A percentile compares a stretch with the other conserved stretches of the same genome.
Evolutionary conservation across 2,797 vertebrate genomes (phyloP).

Genomic region (Meda fulgida): DNA sequence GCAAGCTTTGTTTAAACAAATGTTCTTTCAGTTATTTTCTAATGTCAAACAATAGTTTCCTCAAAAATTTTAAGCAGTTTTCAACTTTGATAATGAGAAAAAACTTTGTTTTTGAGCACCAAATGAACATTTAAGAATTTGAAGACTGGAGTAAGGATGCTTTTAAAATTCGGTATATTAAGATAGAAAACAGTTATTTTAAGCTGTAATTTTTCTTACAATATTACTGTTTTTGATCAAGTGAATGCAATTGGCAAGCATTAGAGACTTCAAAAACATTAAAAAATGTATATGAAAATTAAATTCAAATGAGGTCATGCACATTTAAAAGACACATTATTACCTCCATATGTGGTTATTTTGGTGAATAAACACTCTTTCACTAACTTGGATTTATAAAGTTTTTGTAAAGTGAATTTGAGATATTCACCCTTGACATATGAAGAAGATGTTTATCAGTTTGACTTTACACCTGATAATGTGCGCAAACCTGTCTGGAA

Average conservation of each 20-base stretch:
- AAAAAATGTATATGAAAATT: not conserved
- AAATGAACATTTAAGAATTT: not conserved
- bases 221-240: not conserved
- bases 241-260: not conserved
- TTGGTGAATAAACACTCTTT: not conserved
- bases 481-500: slow-evolving; percentile 1
- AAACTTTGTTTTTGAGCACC: not conserved
- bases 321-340: not conserved
- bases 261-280: not conserved
- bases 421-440: not conserved
- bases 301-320: not conserved
- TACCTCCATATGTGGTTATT: not conserved
- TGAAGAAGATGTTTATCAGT: not conserved
- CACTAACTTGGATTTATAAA: not conserved
- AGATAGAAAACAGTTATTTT: too few relatives aligned
- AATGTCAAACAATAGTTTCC: not conserved
- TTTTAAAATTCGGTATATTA: too few relatives aligned
- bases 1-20: not conserved
- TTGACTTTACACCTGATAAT: slow-evolving; percentile 8
- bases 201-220: too few relatives aligned
- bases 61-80: not conserved
- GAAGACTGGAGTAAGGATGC: not conserved
- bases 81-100: not conserved
- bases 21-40: not conserved
- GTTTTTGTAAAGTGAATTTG: not conserved